These are phyloP conservation scores for Mercenaria mercenaria DNA, from an alignment of 1,140 invertebrate genomes.

Conservation along the genomic window DNA sequence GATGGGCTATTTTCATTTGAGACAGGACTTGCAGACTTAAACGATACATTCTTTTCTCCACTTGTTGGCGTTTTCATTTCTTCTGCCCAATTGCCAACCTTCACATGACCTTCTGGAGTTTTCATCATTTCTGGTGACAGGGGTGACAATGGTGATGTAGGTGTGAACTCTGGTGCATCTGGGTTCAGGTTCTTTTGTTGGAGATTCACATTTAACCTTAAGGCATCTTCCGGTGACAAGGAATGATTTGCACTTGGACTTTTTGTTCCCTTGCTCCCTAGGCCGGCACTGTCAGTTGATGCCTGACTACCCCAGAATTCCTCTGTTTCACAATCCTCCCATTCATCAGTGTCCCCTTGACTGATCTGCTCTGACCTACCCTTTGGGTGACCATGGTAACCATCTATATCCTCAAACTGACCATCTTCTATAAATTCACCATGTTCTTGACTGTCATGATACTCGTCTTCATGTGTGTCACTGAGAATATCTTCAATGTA, in stretches of 20 bases:
- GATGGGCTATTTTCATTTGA: conserved; percentile 33
- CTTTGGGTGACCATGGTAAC: conserved; percentile 22
- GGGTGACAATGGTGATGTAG: conserved; percentile 63
- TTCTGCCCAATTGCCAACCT: conserved; percentile 64
- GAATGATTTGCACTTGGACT: conserved; percentile 51
- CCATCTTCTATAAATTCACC: conserved; percentile 68
- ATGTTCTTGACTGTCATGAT: conserved; percentile 41
- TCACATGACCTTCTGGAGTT: conserved; percentile 66
- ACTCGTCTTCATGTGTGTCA: conserved; percentile 59
- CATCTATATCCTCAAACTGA: conserved; percentile 57
- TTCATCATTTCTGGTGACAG: conserved; percentile 68
- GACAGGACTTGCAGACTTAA: conserved; percentile 44
- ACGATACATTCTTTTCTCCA: conserved; percentile 44
- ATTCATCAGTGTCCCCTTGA: conserved; percentile 67
- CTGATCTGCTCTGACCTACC: conserved; percentile 20
- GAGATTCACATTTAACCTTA: conserved; percentile 23
- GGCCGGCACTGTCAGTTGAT: conserved; percentile 44
- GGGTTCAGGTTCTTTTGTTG: conserved; percentile 62
- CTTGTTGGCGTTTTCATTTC: conserved; percentile 64
- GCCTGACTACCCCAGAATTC: conserved; percentile 53
- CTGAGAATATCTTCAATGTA: conserved; percentile 59
- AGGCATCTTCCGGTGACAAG: conserved; percentile 57
- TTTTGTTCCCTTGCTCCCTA: conserved; percentile 57
- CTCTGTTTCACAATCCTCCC: conserved; percentile 69
- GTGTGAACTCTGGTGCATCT: conserved; percentile 67